Base-by-base conservation (phyloP, 1,140 invertebrate genomes). In the Platorchestia sp. region DNA sequence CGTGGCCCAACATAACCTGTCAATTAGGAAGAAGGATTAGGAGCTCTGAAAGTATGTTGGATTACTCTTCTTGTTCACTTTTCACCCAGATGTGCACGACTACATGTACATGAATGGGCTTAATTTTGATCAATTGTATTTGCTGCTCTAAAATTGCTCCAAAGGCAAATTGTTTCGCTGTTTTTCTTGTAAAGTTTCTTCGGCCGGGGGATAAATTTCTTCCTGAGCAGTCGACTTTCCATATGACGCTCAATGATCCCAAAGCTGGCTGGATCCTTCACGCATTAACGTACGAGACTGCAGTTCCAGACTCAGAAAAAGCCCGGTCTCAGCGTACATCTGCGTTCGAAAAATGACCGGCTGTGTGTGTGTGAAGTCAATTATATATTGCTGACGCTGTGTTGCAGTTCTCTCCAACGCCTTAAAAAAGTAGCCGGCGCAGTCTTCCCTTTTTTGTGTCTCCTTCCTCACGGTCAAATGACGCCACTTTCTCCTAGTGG, bases 401-500 rank as follows among this genome's bases (percentile, higher is more conserved):
- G 59, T 75, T 75, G 59, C 59, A 75, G 27, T 75, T 75, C 59
- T 10, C 36, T 75, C 10, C 27, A 36, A 75, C 59, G 7, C 59
- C 27, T 10, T 75, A 75, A 75, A 75, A 51, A 75, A 75, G 59
- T 27, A 75, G 59, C 59, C 36, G 59, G 59, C 59, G 3, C 59
- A 14, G 59, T 19, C 27, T 75, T 75, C 27, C 27, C 59, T 75
- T 75, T 75, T 75, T 75, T 36, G 59, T 75, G 59, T 75, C 91
- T 93, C 91, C 91, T n/a, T 45, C 45, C 43, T 93, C 91, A 45
- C 45, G 91, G 43, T 45, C 91, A 93, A 93, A 93, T 45, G 91
- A 93, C 91, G 91, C 45, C 91, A 93, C 43, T 93, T 47, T 45
- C 91, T 44, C 91, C 91, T 93, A 42, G 91, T 93, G 45, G 91